A percentile compares a stretch with the other conserved stretches of the same genome.
Evolutionary conservation across 2,113 vertebrate genomes (phyloP).

Genomic region (Macrotus californicus): DNA sequence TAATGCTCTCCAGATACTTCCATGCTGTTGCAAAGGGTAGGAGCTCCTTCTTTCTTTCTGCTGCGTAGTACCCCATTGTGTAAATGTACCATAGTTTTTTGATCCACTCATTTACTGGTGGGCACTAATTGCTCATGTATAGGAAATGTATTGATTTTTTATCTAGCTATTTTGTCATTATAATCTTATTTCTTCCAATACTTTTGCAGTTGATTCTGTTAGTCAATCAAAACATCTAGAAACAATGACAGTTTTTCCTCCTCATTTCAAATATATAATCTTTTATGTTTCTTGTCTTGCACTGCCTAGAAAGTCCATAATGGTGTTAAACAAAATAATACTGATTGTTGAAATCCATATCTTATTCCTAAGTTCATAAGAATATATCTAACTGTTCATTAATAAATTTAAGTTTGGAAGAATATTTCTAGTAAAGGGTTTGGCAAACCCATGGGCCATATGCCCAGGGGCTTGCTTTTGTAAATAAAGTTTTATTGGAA

Average conservation of each 20-base stretch:
- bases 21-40: no score
- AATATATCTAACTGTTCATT: background rate
- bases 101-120: no score
- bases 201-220: background rate
- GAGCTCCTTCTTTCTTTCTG: no score
- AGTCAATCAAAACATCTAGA: background rate
- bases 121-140: background rate
- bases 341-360: background rate
- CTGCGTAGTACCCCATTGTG: no score
- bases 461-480: background rate
- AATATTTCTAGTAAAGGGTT: background rate
- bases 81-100: no score
- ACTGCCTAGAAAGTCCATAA: background rate
- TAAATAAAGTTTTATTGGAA: background rate
- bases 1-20: no score
- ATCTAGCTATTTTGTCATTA: background rate
- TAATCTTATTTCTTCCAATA: background rate
- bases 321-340: background rate
- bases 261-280: background rate
- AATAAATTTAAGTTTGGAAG: background rate
- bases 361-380: background rate
- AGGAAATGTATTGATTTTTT: background rate
- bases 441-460: background rate
- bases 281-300: background rate
- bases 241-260: background rate